These are phyloP conservation scores for Arrhopalites spinosus DNA, from an alignment of 2,888 invertebrate species.

Conservation along the genomic window DNA sequence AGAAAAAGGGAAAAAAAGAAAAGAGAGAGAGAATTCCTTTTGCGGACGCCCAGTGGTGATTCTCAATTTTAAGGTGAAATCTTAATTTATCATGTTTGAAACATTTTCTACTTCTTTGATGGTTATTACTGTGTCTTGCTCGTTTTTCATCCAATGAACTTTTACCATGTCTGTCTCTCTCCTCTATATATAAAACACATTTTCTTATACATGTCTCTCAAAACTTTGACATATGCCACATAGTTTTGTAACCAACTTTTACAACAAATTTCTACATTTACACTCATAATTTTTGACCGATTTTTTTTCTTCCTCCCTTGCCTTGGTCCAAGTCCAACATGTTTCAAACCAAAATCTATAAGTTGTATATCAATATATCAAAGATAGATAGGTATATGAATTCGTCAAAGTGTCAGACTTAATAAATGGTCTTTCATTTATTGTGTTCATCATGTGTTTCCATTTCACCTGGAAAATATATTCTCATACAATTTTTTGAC, in stretches of 20 bases:
- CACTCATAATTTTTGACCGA: slow-evolving; percentile 11
- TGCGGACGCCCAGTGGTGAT: slow-evolving; percentile 36
- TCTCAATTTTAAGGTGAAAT: slow-evolving; percentile 39
- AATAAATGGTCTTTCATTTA: slow-evolving; percentile 31
- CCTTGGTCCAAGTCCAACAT: too few species aligned
- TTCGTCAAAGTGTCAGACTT: slow-evolving; percentile 34
- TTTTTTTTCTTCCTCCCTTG: slow-evolving; percentile 13
- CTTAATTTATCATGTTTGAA: slow-evolving; percentile 50
- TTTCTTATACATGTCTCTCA: too few species aligned
- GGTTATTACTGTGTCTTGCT: slow-evolving; percentile 27
- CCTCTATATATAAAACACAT: neutral
- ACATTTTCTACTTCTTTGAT: slow-evolving; percentile 27
- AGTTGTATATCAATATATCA: too few species aligned
- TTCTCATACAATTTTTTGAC: neutral
- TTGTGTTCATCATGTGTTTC: neutral
- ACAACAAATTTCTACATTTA: neutral
- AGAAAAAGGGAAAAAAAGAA: slow-evolving; percentile 23
- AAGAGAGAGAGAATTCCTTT: slow-evolving; percentile 19
- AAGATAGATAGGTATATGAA: slow-evolving; percentile 10
- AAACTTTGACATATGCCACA: neutral
- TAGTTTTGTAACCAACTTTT: too few species aligned
- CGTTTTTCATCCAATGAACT: slow-evolving; percentile 28
- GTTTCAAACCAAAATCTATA: too few species aligned
- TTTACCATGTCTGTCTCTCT: neutral
- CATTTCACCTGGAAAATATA: slow-evolving; percentile 8